Percentiles rank a stretch among this genome's conserved stretches.
Evolutionary conservation across 2,797 vertebrate genomes (phyloP).

Genomic region (Siniperca undulata): DNA sequence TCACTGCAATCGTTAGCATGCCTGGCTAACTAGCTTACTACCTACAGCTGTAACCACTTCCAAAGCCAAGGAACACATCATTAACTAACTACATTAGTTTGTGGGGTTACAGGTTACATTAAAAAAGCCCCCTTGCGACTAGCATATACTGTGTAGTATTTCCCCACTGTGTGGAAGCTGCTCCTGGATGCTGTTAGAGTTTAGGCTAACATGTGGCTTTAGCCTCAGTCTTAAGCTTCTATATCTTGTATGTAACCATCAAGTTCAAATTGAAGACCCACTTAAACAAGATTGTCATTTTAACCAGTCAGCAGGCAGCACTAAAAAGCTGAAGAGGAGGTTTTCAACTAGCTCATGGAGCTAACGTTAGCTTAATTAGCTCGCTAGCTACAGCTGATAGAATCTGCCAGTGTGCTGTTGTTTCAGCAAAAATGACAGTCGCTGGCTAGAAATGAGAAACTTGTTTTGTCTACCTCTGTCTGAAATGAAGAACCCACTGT

Average conservation of each 20-base stretch:
- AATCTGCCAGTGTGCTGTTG: not conserved
- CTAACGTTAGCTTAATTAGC: not conserved
- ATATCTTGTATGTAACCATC: not conserved
- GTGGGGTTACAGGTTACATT: not conserved
- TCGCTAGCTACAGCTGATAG: not conserved
- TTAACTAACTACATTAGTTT: not conserved
- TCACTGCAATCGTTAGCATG: not conserved
- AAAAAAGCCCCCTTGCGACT: not conserved
- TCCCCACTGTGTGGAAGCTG: no score
- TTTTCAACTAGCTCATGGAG: not conserved
- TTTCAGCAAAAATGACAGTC: not conserved
- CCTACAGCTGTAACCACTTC: not conserved
- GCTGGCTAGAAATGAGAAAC: not conserved
- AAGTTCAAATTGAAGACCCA: not conserved
- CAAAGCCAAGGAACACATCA: slow-evolving; percentile 1
- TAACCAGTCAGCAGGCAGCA: not conserved
- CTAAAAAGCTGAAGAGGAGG: not conserved
- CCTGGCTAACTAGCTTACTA: not conserved
- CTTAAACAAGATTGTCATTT: not conserved
- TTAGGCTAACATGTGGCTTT: not conserved
- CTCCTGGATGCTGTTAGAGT: not conserved
- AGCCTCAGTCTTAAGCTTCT: not conserved
- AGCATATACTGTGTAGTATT: not conserved
- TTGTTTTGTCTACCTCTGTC: not conserved
- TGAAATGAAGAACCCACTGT: not conserved